Conservation (phyloP, 2,888 invertebrate species). For the Unio pictorum region DNA sequence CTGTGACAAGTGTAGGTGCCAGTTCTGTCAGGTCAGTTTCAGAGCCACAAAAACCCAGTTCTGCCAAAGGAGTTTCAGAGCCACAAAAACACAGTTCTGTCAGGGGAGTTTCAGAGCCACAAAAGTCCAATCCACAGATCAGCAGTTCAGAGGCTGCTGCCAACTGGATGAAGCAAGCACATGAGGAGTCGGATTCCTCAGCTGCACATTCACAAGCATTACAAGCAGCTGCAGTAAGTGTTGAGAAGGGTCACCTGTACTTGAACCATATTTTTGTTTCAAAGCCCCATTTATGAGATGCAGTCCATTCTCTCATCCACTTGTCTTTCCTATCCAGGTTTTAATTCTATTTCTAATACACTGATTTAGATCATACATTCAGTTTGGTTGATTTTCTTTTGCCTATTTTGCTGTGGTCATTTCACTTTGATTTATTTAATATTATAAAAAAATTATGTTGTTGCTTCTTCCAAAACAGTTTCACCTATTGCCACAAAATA, state of each 20-base stretch:
- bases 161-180: constrained; percentile 63
- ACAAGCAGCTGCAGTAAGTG: constrained; percentile 60
- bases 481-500: too few species aligned
- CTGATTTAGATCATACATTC: too few species aligned
- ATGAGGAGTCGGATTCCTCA: constrained; percentile 44
- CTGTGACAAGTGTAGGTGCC: constrained; percentile 7
- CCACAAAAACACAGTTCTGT: constrained; percentile 16
- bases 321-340: too few species aligned
- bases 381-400: too few species aligned
- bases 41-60: constrained; percentile 8
- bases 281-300: not conserved
- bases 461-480: too few species aligned
- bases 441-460: too few species aligned
- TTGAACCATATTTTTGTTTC: not conserved
- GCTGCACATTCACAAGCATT: constrained; percentile 45
- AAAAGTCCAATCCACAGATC: constrained; percentile 11
- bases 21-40: constrained; percentile 10
- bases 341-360: too few species aligned
- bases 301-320: too few species aligned
- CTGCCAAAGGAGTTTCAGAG: constrained; percentile 2
- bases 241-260: too few species aligned
- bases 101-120: constrained; percentile 21
- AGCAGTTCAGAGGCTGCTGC: constrained; percentile 60
- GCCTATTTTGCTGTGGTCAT: too few species aligned
- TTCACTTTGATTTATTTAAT: too few species aligned